phyloP scores from a whole-genome alignment of 2,888 invertebrate species.

The Drosophila bunnanda region DNA sequence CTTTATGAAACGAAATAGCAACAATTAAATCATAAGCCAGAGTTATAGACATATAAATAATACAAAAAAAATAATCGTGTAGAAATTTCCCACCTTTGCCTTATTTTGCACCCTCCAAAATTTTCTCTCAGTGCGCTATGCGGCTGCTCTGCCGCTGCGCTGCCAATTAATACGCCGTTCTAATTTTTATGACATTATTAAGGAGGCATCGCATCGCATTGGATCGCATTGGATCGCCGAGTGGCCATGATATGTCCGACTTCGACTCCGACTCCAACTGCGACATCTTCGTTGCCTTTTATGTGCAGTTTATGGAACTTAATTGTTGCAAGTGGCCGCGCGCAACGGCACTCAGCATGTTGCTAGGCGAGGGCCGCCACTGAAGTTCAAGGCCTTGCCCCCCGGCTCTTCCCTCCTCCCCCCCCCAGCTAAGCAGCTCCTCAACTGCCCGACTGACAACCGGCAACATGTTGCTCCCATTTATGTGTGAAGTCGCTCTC shows the following conservation, averaged over 20 bases:
- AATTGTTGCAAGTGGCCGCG: slow-evolving; percentile 64
- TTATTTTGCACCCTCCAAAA: background rate
- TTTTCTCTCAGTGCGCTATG: slow-evolving; percentile 7
- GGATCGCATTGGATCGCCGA: slow-evolving; percentile 32
- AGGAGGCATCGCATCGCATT: slow-evolving; percentile 66
- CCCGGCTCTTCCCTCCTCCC: background rate
- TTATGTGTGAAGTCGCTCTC: slow-evolving; percentile 73
- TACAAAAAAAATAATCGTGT: background rate
- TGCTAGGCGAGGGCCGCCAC: slow-evolving; percentile 54
- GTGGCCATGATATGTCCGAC: slow-evolving; percentile 42
- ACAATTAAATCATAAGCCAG: background rate
- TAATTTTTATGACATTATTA: slow-evolving; percentile 81
- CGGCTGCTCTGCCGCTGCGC: slow-evolving; percentile 39
- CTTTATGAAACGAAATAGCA: background rate
- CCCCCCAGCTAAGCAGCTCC: background rate
- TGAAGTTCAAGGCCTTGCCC: slow-evolving; percentile 35
- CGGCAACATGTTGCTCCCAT: slow-evolving; percentile 78
- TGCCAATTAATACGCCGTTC: slow-evolving; percentile 80
- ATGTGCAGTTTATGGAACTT: slow-evolving; percentile 76
- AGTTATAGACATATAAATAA: background rate
- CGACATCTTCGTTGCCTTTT: slow-evolving; percentile 75
- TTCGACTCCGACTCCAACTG: slow-evolving; percentile 43
- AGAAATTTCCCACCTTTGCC: background rate
- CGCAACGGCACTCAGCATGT: slow-evolving; percentile 59
- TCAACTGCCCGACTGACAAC: slow-evolving; percentile 23